Conservation (phyloP, 2,888 invertebrate genomes). For the Morpho achilles region DNA sequence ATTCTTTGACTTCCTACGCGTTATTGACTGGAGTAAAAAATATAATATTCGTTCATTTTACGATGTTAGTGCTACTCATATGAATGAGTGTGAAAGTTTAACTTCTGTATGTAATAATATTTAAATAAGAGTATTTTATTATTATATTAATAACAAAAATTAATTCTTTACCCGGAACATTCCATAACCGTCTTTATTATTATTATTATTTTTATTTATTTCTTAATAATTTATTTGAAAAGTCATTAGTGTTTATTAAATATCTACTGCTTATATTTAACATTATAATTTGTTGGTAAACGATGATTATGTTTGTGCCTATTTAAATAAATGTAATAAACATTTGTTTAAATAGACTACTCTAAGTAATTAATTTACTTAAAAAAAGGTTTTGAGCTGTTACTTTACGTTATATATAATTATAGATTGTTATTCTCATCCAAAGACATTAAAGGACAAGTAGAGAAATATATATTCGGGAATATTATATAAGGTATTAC, state of each 20-base stretch:
- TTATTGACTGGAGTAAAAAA: no score
- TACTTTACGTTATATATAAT: no score
- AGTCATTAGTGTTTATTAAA: slow-evolving; percentile 13
- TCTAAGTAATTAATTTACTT: not conserved
- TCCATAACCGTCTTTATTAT: slow-evolving; percentile 46
- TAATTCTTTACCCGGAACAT: slow-evolving; percentile 45
- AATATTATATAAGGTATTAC: slow-evolving; percentile 26
- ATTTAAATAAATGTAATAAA: no score
- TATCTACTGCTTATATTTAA: slow-evolving; percentile 1
- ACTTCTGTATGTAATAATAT: slow-evolving; percentile 34
- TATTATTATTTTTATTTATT: slow-evolving; percentile 29
- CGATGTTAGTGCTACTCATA: slow-evolving; percentile 49
- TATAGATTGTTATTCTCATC: slow-evolving; percentile 26
- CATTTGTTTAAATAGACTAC: no score
- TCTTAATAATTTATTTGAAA: slow-evolving; percentile 19
- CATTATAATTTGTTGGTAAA: not conserved
- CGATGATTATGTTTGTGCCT: no score
- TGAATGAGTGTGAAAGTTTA: slow-evolving; percentile 49
- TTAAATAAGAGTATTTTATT: slow-evolving; percentile 48
- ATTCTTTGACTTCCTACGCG: no score
- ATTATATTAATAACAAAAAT: slow-evolving; percentile 43
- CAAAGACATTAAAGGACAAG: slow-evolving; percentile 28
- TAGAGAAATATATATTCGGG: slow-evolving; percentile 25
- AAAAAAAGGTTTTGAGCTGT: not conserved
- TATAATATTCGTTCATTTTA: slow-evolving; percentile 17